A percentile compares a stretch with the other conserved stretches of the same genome.
Evolutionary conservation across 2,888 invertebrate genomes (phyloP).

Genomic region (Aphodius sticticus): DNA sequence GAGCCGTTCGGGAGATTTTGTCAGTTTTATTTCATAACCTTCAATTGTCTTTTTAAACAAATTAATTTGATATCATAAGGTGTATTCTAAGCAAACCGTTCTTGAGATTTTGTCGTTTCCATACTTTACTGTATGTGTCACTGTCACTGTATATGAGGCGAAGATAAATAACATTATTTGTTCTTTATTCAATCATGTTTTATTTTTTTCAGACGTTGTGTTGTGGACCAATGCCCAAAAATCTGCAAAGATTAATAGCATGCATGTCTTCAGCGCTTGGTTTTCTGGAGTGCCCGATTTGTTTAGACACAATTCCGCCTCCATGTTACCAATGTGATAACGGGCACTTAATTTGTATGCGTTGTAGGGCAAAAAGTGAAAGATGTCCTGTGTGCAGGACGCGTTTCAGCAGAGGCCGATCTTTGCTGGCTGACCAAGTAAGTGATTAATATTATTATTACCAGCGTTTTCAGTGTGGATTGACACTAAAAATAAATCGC

Average conservation of each 20-base stretch:
- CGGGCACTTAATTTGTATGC: constrained; percentile 70
- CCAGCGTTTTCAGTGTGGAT: neutral
- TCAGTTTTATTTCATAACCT: too few relatives aligned
- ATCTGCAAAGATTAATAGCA: constrained; percentile 63
- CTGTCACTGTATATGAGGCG: too few relatives aligned
- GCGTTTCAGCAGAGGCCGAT: constrained; percentile 62
- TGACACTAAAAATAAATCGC: neutral
- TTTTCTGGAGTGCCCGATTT: constrained; percentile 71
- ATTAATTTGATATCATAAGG: too few relatives aligned
- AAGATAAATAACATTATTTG: too few relatives aligned
- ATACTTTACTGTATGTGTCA: too few relatives aligned
- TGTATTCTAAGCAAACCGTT: too few relatives aligned
- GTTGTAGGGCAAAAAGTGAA: constrained; percentile 67
- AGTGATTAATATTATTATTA: constrained; percentile 1
- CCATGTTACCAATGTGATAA: constrained; percentile 72
- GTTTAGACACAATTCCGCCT: constrained; percentile 68
- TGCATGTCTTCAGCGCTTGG: constrained; percentile 63
- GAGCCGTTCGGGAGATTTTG: too few relatives aligned
- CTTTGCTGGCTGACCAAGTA: constrained; percentile 65
- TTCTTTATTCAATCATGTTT: too few relatives aligned
- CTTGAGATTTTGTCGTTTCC: too few relatives aligned
- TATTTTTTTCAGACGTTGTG: constrained; percentile 58
- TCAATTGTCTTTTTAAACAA: too few relatives aligned
- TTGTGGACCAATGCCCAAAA: constrained; percentile 66
- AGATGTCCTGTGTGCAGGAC: constrained; percentile 71